Conservation (phyloP, 2,888 invertebrate species). For the Diarsia mendica region DNA sequence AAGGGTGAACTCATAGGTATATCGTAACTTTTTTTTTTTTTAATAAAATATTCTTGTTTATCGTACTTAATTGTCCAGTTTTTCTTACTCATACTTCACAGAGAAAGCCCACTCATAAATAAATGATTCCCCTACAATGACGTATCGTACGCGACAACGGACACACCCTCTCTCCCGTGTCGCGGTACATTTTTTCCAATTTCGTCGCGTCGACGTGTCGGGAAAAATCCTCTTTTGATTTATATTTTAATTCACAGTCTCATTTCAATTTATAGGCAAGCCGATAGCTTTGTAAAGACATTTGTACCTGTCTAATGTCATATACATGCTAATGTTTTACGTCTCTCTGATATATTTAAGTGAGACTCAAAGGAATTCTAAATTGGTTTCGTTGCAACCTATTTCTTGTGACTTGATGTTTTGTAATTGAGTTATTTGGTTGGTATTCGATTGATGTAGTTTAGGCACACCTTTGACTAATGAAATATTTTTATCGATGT, state of each 20-base stretch:
- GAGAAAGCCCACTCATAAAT: too few species aligned
- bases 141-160: constrained; percentile 54
- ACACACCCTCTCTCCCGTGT: constrained; percentile 48
- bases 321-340: constrained; percentile 82
- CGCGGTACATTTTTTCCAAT: constrained; percentile 85
- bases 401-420: constrained; percentile 12
- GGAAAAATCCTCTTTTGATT: constrained; percentile 89
- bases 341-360: constrained; percentile 63
- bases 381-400: constrained; percentile 52
- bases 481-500: background rate
- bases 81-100: too few species aligned
- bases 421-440: constrained; percentile 18
- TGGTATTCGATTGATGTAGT: constrained; percentile 15
- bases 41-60: too few species aligned
- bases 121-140: background rate
- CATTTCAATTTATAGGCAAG: constrained; percentile 87
- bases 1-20: too few species aligned
- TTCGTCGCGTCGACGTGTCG: constrained; percentile 85
- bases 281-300: constrained; percentile 77
- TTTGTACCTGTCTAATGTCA: constrained; percentile 86
- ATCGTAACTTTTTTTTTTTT: too few species aligned
- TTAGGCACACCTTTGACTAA: background rate
- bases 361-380: constrained; percentile 63
- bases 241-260: constrained; percentile 89
- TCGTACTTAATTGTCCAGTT: too few species aligned